phyloP scores from a whole-genome alignment of 2,113 vertebrate genomes.

The Dipodomys ordii region DNA sequence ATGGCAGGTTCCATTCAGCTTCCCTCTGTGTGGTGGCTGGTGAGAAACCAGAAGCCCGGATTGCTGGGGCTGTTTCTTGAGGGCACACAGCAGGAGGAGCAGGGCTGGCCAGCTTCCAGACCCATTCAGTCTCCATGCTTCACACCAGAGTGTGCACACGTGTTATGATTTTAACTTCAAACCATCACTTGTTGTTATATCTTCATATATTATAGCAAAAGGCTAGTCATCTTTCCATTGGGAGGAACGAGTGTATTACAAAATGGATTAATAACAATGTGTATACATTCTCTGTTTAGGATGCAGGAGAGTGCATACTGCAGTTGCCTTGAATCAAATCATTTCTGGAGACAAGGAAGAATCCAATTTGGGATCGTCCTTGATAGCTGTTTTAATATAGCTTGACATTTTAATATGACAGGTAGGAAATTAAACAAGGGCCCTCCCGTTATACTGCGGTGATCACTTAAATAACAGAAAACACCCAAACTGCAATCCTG shows the following conservation, averaged over 20 bases:
- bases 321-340: not conserved
- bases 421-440: conserved; percentile 26
- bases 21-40: rapidly evolving
- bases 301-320: not conserved
- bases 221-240: not conserved
- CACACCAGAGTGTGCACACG: not conserved
- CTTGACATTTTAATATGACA: conserved; percentile 62
- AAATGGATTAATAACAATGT: not conserved
- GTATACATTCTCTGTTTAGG: not conserved
- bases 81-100: rapidly evolving
- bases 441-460: not conserved
- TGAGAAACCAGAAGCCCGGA: not conserved
- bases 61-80: rapidly evolving
- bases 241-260: not conserved
- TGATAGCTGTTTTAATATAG: conserved; percentile 4
- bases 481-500: conserved; percentile 33
- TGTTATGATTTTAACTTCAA: not conserved
- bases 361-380: not conserved
- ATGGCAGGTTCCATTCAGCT: rapidly evolving
- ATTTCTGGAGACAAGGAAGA: not conserved
- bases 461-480: conserved; percentile 29
- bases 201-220: not conserved
- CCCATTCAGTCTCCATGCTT: too few relatives aligned
- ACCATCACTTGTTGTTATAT: not conserved
- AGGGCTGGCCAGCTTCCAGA: rapidly evolving